Base-by-base conservation (phyloP, 2,797 vertebrate genomes). In the Cryptoblepharus egeriae region DNA sequence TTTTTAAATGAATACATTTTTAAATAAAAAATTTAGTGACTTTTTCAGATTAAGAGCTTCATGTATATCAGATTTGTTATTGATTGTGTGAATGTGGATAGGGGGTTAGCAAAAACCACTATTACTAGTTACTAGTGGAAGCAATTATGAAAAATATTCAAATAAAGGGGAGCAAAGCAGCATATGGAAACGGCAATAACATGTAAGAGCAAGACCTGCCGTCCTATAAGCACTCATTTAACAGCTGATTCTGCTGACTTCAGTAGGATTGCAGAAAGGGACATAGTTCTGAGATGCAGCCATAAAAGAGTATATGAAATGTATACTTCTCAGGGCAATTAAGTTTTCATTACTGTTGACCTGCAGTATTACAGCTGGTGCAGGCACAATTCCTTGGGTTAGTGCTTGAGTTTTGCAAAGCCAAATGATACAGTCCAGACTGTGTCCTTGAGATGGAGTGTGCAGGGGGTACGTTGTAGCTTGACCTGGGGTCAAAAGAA, bases 61-160 rank as follows among this genome's bases (percentile, higher is more conserved):
- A 1, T 69, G 75, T 10, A 8, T 30, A 64, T 30, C 16, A 28
- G 30, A 15, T 45, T 35, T 35, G 15, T 82, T 75, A 75, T 60
- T 73, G 10, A 3, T 52, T 15, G n/a, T 4, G 39, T 3, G 22
- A 22, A n/a, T n/a, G n/a, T n/a, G 26, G 55, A 16, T 18, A 18
- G 42, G 10, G 18, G 18, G 1, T 4, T 15, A 16, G 15, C 49
- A 13, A 52, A 52, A 15, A 52, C 49, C 49, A 52, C 15, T 45
- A 39, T 75, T 68, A 32, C 55, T 75, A 3, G 22, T 26, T 60
- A 35, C 37, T 22, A 82, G 64, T 28, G 20, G 68, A 82, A 82
- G 72, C 64, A 75, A 74, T 81, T 81, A 81, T 55, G 69, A 28
- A 15, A 72, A 49, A 73, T 73, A 55, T 78, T 65, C 37, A 80